phyloP scores from a whole-genome alignment of 2,888 invertebrate species.

The Deilephila elpenor region DNA sequence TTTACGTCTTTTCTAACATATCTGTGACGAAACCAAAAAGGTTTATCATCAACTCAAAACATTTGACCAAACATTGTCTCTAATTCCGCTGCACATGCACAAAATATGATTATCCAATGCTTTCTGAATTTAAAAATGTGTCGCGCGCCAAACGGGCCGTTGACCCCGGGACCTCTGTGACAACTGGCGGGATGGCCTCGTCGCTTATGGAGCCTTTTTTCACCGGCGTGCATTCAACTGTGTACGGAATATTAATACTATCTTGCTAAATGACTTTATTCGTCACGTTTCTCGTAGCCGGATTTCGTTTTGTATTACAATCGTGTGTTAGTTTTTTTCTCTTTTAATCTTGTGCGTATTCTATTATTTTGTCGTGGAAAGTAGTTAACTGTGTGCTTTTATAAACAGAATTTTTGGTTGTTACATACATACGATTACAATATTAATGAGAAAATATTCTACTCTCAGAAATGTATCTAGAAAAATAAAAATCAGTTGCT shows the following conservation, averaged over 20 bases:
- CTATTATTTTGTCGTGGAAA: too few relatives aligned
- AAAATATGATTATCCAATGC: constrained; percentile 43
- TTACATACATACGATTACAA: too few relatives aligned
- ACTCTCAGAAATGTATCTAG: too few relatives aligned
- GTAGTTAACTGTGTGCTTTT: too few relatives aligned
- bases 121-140: constrained; percentile 74
- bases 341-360: neutral
- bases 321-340: neutral
- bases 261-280: constrained; percentile 43
- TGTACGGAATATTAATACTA: constrained; percentile 50
- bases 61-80: constrained; percentile 13
- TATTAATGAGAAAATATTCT: too few relatives aligned
- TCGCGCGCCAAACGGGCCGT: constrained; percentile 79
- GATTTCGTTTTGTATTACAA: constrained; percentile 33
- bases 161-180: constrained; percentile 79
- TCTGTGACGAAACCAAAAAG: too few relatives aligned
- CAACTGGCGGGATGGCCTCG: constrained; percentile 75
- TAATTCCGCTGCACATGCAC: neutral
- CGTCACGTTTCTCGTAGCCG: constrained; percentile 42
- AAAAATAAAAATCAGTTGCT: too few relatives aligned
- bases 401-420: too few relatives aligned
- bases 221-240: constrained; percentile 54
- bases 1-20: too few relatives aligned
- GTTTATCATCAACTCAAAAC: neutral
- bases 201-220: constrained; percentile 55